Base-by-base conservation (phyloP, 2,888 invertebrate genomes). In the Conistra vaccinii region DNA sequence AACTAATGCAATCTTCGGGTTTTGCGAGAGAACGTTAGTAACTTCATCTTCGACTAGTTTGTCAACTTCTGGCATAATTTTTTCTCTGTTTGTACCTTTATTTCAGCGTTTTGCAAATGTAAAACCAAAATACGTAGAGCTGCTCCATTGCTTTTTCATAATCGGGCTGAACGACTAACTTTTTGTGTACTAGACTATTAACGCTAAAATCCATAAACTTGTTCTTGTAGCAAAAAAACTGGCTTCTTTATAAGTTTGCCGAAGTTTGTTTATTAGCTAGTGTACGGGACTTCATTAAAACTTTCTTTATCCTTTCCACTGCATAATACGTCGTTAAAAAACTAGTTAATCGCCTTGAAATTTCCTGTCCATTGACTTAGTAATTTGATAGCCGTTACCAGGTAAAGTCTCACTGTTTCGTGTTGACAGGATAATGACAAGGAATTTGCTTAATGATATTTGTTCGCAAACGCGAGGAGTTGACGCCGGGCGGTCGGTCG, bases 231-330 rank as follows among this genome's bases (percentile, higher is more conserved):
- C 35, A 85, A 87, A 84, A 85, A 86, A 80, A 61, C 74, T 51
- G 76, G 62, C 60, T 74, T 78, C 73, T 78, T 73, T 78, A 67
- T 32, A 83, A 81, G 69, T 84, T 78, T 73, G 73, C 58, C 69
- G 65, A 89, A 89, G 85, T 89, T 90, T 81, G 81, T 85, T 88
- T 90, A 89, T 88, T 89, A 89, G 84, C 85, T 87, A 83, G 85
- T 80, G 80, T 84, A 87, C 83, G 79, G 81, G 83, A 84, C 85
- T 89, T 89, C 87, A 90, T 90, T 90, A 89, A 90, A 90, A 90
- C 86, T 90, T 90, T 76, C 71, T 65, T 79, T 76, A 76, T 84
- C 85, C 87, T 84, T 83, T 87, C 76, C 77, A 79, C 80, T 73
- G 83, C 76, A 83, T 85, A 89, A 85, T 85, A 78, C 76, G 82